phyloP scores from a whole-genome alignment of 1,140 invertebrate genomes.

The Panagrolaimus sp. region DNA sequence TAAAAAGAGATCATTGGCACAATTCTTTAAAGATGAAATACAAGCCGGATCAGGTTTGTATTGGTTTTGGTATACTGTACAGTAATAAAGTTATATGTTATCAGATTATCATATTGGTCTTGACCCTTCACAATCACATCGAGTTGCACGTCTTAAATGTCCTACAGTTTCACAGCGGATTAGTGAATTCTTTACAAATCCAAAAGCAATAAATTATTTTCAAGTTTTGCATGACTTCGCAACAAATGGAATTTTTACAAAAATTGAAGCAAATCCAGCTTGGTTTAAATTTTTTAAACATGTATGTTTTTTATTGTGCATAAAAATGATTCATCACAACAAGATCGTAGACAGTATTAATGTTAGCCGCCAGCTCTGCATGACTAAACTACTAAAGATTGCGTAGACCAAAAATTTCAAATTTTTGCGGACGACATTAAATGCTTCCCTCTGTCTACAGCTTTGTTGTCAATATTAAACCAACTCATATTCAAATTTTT shows the following conservation, averaged over 20 bases:
- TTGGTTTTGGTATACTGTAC: not conserved
- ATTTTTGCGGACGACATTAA: too few species aligned
- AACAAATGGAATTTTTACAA: constrained; percentile 26
- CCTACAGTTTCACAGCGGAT: constrained; percentile 32
- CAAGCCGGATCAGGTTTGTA: not conserved
- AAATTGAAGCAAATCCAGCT: constrained; percentile 35
- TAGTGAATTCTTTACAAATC: constrained; percentile 32
- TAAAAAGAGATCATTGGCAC: constrained; percentile 39
- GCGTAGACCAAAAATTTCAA: too few species aligned
- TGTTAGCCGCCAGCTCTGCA: too few species aligned
- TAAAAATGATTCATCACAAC: too few species aligned
- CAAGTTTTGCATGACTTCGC: constrained; percentile 23
- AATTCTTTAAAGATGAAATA: constrained; percentile 48
- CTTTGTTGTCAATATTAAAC: too few species aligned
- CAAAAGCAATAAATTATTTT: constrained; percentile 36
- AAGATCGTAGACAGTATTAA: too few species aligned
- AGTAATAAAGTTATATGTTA: not conserved
- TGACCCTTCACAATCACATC: constrained; percentile 29
- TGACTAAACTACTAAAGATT: too few species aligned
- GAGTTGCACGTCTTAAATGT: constrained; percentile 37
- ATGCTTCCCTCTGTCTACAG: too few species aligned
- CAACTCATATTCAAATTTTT: constrained; percentile 16
- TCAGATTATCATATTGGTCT: constrained; percentile 36
- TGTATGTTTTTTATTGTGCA: not conserved
- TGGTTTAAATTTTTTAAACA: constrained; percentile 38